Evolutionary conservation across 2,888 invertebrate species (phyloP), one percentile per base, ranked within the genome.

Genomic region (Myopa tessellatipennis): DNA sequence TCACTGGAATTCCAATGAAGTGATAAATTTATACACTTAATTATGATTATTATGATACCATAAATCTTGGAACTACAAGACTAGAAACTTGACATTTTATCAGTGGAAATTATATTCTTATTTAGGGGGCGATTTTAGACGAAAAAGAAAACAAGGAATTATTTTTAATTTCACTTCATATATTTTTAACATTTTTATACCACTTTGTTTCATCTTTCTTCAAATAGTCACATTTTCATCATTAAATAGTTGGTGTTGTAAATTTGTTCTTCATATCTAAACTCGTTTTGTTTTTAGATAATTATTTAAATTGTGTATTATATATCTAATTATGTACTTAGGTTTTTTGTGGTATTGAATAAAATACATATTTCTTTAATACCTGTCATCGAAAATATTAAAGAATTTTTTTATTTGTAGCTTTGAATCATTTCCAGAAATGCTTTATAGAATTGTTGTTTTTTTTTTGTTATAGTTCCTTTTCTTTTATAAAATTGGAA

Each of bases 401-500:
- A n/a, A 1, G 7, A 4, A 18, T 68, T 14, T 38, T n/a, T 38
- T 18, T 60, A 38, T 38, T 18, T 60, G 16, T 38, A 26, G n/a
- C 58, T 58, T 55, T 71, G 26, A 26, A 69, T 26, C 36, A 71
- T 58, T n/a, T 58, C 55, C 10, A 34, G 52, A 71, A 34, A 16
- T 18, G 8, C 6, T n/a, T 63, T 68, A 60, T 26, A 40, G 38
- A 69, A 26, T 68, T 40, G 55, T 68, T 68, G 60, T 45, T 69
- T 5, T 65, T 5, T 65, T 52, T 50, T 65, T 63, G 16, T 52
- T 18, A 67, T 74, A 10, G 52, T 36, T 74, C 7, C 18, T 68
- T 74, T 4, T 36, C 26, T 63, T 69, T 26, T 68, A 45, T 14
- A 45, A 69, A 75, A 75, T 60, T 69, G 60, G 50, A 76, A 74